Conservation (phyloP, 2,797 vertebrate species). For the Morus bassanus region DNA sequence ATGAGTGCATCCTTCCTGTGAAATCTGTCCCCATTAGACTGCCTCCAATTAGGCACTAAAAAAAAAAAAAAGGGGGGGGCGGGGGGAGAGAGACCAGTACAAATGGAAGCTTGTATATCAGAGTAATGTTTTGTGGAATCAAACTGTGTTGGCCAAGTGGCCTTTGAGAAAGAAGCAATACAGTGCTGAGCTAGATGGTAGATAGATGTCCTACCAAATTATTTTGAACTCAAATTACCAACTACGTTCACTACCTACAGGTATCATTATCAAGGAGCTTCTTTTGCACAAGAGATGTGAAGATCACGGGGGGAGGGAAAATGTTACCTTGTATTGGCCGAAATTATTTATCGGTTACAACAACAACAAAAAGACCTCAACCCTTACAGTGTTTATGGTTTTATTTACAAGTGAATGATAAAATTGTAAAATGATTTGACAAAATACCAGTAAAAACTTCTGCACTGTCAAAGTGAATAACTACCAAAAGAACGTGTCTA, state of each 20-base stretch:
- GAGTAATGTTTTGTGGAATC: neutral
- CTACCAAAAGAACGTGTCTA: neutral
- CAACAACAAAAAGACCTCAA: neutral
- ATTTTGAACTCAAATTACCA: neutral
- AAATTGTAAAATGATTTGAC: neutral
- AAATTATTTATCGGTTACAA: neutral
- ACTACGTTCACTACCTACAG: neutral
- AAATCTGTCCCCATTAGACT: neutral
- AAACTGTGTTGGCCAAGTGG: neutral
- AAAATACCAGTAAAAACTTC: neutral
- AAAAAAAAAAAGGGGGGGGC: too few relatives aligned
- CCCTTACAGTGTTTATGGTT: neutral
- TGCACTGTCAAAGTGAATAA: neutral
- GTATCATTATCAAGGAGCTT: neutral
- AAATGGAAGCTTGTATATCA: neutral
- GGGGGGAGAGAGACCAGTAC: too few relatives aligned
- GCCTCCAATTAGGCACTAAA: neutral
- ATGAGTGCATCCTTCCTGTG: neutral
- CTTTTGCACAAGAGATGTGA: neutral
- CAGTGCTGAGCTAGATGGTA: neutral
- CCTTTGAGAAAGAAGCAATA: neutral
- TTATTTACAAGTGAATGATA: neutral
- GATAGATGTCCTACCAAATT: neutral
- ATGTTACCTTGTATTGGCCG: neutral
- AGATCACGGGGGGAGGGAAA: neutral